Evolutionary conservation across 2,797 vertebrate species (phyloP).

Genomic region (Ficedula albicollis): DNA sequence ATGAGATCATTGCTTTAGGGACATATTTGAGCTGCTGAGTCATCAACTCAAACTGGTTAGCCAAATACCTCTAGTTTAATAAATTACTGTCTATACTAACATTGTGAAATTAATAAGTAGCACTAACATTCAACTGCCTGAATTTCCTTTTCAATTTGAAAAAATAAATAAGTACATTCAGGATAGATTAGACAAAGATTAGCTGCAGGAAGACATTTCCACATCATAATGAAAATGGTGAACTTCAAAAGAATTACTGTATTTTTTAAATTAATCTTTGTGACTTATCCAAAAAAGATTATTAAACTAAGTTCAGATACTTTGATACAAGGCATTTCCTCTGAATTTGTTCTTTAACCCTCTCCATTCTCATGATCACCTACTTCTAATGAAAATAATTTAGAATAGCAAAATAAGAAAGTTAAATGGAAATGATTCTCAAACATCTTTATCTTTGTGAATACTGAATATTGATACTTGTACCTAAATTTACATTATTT

Average conservation of each 20-base stretch:
- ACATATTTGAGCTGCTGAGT: constrained; percentile 31
- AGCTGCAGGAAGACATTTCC: constrained; percentile 29
- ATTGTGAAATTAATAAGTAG: constrained; percentile 6
- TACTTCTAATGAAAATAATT: not conserved
- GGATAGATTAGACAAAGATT: constrained; percentile 27
- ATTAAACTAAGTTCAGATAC: not conserved
- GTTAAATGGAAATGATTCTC: not conserved
- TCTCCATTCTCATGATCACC: not conserved
- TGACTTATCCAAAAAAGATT: not conserved
- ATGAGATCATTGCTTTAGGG: constrained; percentile 55
- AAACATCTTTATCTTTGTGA: not conserved
- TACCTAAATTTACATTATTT: not conserved
- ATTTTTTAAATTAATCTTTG: constrained; percentile 2
- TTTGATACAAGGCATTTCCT: not conserved
- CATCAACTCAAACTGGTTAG: not conserved
- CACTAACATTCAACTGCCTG: not conserved
- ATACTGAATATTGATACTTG: not conserved
- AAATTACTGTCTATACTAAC: constrained; percentile 17
- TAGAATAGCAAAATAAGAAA: not conserved
- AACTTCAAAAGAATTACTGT: constrained; percentile 43
- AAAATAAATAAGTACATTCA: constrained; percentile 27
- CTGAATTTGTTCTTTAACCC: not conserved
- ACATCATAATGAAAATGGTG: constrained; percentile 13
- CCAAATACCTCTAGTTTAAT: constrained; percentile 36
- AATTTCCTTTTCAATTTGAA: constrained; percentile 44